phyloP scores from a whole-genome alignment of 30 jellyfish, hydroid and myxozoan species.

The Cassiopea andromeda region DNA sequence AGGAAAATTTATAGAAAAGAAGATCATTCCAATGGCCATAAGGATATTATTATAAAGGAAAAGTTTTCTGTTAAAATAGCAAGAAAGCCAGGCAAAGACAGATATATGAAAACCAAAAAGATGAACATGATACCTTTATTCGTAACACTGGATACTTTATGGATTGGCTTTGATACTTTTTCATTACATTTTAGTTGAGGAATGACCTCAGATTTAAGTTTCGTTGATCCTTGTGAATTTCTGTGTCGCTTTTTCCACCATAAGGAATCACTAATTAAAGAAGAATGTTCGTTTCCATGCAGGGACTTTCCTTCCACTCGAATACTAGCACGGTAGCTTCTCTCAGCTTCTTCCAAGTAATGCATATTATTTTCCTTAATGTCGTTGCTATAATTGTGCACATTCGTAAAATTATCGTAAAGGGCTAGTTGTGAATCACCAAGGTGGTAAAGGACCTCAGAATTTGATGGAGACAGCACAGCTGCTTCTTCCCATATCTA shows the following conservation, averaged over 20 bases:
- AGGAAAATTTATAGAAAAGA: too few relatives aligned
- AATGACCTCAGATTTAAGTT: neutral
- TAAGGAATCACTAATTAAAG: slow-evolving; percentile 28
- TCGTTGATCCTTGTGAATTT: neutral
- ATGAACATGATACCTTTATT: slow-evolving; percentile 1
- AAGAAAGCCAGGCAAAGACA: too few relatives aligned
- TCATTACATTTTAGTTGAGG: neutral
- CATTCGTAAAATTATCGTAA: slow-evolving; percentile 6
- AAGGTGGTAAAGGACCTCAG: slow-evolving; percentile 63
- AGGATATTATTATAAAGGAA: too few relatives aligned
- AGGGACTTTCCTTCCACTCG: slow-evolving; percentile 64
- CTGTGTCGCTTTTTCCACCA: slow-evolving; percentile 70
- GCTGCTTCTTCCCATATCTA: slow-evolving; percentile 86
- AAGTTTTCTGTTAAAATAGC: too few relatives aligned
- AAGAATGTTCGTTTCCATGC: slow-evolving; percentile 36
- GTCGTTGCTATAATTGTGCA: neutral
- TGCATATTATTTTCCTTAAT: neutral
- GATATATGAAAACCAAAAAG: too few relatives aligned
- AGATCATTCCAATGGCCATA: too few relatives aligned
- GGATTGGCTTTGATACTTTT: neutral
- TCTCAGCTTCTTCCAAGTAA: slow-evolving; percentile 69
- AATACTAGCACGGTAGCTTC: slow-evolving; percentile 78
- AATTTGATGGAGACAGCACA: slow-evolving; percentile 56
- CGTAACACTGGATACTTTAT: neutral
- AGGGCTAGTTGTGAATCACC: slow-evolving; percentile 63